Evolutionary conservation across 2,888 invertebrate genomes (phyloP).

Genomic region (Trachelus troglodyta): DNA sequence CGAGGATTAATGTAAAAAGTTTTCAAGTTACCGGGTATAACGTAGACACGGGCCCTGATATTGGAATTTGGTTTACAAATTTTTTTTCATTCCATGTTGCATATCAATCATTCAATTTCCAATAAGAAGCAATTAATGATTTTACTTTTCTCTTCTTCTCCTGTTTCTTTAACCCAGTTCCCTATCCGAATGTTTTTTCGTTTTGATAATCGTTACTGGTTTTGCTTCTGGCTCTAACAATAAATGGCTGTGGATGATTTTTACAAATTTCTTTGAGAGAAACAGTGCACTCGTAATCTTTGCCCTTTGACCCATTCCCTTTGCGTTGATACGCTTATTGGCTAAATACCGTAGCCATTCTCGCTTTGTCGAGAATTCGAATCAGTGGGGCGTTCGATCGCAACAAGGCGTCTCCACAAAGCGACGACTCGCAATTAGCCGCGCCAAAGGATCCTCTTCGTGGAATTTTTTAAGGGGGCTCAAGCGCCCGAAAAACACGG

Average conservation of each 20-base stretch:
- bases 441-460: neutral
- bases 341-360: neutral
- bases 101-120: neutral
- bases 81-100: neutral
- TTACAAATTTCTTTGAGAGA: neutral
- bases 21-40: neutral
- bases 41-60: neutral
- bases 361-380: neutral
- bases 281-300: neutral
- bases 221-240: neutral
- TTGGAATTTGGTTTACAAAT: neutral
- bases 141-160: neutral
- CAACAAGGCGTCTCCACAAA: neutral
- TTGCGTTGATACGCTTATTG: neutral
- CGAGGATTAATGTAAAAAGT: neutral
- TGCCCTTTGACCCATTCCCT: neutral
- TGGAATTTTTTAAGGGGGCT: neutral
- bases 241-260: neutral
- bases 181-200: neutral
- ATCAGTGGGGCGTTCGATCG: neutral
- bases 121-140: neutral
- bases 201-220: neutral
- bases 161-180: neutral
- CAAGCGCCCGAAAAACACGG: neutral
- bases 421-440: neutral